Base-by-base conservation (phyloP, 2,888 invertebrate species). In the Clistopyga incitator region DNA sequence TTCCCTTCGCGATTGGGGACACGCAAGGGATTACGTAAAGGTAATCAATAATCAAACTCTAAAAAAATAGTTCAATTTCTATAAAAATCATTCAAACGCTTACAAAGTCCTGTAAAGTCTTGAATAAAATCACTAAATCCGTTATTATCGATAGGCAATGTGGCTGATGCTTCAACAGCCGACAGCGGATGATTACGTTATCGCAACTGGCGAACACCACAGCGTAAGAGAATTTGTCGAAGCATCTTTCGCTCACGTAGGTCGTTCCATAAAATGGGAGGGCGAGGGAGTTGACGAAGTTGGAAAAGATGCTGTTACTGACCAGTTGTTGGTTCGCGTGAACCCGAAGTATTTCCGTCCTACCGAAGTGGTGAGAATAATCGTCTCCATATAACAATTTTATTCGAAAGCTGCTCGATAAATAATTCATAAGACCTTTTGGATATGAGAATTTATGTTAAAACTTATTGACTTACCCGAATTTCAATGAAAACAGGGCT, bases 81-180 rank as follows among this genome's bases (percentile, higher is more conserved):
- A n/a, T n/a, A n/a, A n/a, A n/a, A n/a, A n/a, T n/a, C n/a, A n/a
- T n/a, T n/a, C n/a, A n/a, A n/a, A n/a, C n/a, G n/a, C n/a, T n/a
- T n/a, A n/a, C n/a, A n/a, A n/a, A n/a, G n/a, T n/a, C n/a, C n/a
- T 13, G 45, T 3, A 13, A 3, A 45, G 45, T 45, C 15, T 13
- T 15, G 1, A 13, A 13, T 45, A 15, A 45, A 45, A 45, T 45
- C 3, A 13, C 8, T 45, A 13, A 45, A 52, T 54, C 65, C 3
- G 10, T 47, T 71, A 59, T 54, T 52, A 54, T 29, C 91, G 13
- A 47, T 23, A 98, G 97, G 99, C 99, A 0, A 99, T 99, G 99
- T 99, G 99, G 99, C 94, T 98, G 92, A 99, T 99, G 98, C 95
- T 99, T 18, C 99, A 99, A 93, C 97, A 97, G 91, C 96, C 98